A percentile compares a stretch with the other conserved stretches of the same genome.
Evolutionary conservation across 2,113 vertebrate species (phyloP).

Genomic region (Piprites chloris): DNA sequence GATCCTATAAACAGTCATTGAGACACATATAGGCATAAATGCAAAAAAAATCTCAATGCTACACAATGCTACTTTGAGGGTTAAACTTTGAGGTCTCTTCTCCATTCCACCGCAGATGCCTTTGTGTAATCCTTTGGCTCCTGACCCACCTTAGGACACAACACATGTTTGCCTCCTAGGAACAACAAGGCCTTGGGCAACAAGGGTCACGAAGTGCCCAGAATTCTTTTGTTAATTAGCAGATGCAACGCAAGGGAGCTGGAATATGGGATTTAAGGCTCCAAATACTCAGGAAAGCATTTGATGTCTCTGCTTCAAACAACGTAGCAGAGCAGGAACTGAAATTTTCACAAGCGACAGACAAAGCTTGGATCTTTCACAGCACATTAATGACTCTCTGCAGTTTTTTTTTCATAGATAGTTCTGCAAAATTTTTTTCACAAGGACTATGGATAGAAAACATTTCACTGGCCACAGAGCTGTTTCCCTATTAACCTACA

Average conservation of each 20-base stretch:
- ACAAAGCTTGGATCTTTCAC: neutral
- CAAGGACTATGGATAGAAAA: neutral
- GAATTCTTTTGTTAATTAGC: slow-evolving; percentile 2
- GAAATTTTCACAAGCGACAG: neutral
- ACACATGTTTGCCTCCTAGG: neutral
- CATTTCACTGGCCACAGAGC: neutral
- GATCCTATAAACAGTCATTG: neutral
- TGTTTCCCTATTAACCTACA: neutral
- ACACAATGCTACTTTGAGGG: too few species aligned
- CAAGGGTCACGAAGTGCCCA: neutral
- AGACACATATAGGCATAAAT: rapidly evolving
- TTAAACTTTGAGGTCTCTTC: neutral
- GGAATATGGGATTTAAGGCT: neutral
- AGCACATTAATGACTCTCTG: neutral
- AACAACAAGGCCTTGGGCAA: neutral
- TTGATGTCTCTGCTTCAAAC: neutral
- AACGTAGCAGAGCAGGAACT: neutral
- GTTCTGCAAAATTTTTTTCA: neutral
- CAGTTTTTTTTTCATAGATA: neutral
- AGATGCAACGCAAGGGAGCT: neutral
- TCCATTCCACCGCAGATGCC: neutral
- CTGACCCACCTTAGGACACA: neutral
- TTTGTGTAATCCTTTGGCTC: neutral
- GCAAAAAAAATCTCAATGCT: neutral
- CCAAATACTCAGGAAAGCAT: neutral